These are phyloP conservation scores for Sciurus carolinensis DNA, from an alignment of 2,797 vertebrate genomes.

Conservation along the genomic window DNA sequence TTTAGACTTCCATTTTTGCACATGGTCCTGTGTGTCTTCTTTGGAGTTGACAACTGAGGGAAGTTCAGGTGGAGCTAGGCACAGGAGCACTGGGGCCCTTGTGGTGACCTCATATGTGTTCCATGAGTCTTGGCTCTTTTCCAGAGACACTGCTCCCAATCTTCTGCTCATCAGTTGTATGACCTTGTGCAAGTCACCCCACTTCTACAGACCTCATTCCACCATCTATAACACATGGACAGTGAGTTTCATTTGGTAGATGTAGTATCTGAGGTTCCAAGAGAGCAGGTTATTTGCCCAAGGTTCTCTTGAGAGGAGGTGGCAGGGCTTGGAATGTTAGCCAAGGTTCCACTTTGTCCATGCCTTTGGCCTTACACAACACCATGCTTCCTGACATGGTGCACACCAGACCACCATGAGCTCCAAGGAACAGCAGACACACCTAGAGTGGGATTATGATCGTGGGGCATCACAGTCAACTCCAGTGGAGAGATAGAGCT, in stretches of 20 bases:
- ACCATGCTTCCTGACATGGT: not conserved
- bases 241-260: not conserved
- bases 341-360: not conserved
- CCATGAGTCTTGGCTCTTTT: too few species aligned
- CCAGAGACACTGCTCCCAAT: not conserved
- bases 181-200: not conserved
- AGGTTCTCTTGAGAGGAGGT: not conserved
- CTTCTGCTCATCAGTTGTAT: not conserved
- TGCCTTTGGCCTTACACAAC: not conserved
- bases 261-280: not conserved
- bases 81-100: rapidly evolving
- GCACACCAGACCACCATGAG: rapidly evolving
- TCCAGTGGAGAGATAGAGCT: too few species aligned
- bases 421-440: not conserved
- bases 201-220: not conserved
- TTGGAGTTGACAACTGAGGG: not conserved
- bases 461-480: too few species aligned
- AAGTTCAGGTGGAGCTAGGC: not conserved
- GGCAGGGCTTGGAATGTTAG: not conserved
- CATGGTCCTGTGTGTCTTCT: not conserved
- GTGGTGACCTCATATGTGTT: not conserved
- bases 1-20: not conserved
- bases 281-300: not conserved
- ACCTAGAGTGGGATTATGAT: not conserved
- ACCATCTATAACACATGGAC: not conserved